Evolutionary conservation across 1,140 invertebrate genomes (phyloP), one percentile per base, ranked within the genome.

Genomic region (Oncopodura yosiiana): DNA sequence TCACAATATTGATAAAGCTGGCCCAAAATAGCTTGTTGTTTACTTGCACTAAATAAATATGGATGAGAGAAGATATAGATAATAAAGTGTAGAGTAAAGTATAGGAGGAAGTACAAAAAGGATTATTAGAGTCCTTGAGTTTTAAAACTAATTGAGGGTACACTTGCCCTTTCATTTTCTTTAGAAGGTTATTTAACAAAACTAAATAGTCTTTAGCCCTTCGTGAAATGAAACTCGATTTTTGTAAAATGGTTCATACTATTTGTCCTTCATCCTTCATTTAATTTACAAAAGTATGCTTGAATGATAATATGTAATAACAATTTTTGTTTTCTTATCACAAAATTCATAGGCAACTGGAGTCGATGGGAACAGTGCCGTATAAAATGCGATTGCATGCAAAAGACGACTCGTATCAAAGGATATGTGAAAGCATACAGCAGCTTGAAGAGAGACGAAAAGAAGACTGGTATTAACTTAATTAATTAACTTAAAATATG

Each of bases 341-440:
- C n/a, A n/a, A n/a, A n/a, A n/a, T n/a, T n/a, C n/a, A n/a, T 49
- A 68, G 65, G 49, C 67, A 65, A 18, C 72, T 92, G 70, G 83
- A 87, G 71, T 81, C 81, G 56, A 78, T 91, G 68, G 90, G 90
- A 50, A 76, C 82, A 42, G 75, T 94, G 70, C 80, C 83, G 49
- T 78, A 81, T 66, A 86, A 86, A 68, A 87, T 94, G 79, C 80
- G 84, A 49, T 83, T 94, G 58, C 84, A 86, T 68, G 91, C 91
- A 61, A 94, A 91, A 62, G 91, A 94, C 69, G 90, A 95, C 74
- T 85, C 92, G 50, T 94, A 94, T 70, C 87, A 91, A 72, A 81
- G 82, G 51, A 94, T 91, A 59, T 80, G 83, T 71, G 81, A 84
- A 69, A 81, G 87, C 63, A 91, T 94, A 86, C 86, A 85, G 54